Evolutionary conservation across 2,113 vertebrate species (phyloP).

Genomic region (Puma concolor): DNA sequence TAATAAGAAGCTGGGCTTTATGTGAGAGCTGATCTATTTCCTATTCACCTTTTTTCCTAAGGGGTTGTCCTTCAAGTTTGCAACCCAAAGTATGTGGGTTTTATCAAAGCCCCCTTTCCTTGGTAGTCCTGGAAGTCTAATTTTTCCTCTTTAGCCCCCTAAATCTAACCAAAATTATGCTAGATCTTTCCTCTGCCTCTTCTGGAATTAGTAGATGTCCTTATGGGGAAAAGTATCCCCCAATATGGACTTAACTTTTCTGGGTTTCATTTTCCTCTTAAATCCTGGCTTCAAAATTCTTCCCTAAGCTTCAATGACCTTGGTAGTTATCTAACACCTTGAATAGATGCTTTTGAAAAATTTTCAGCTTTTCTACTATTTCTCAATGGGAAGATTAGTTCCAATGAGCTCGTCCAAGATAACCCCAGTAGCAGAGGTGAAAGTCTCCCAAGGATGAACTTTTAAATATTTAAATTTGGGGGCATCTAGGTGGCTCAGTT

Average conservation of each 20-base stretch:
- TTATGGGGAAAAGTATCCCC: background rate
- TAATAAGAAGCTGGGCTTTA: background rate
- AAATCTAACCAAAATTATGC: background rate
- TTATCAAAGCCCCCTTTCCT: background rate
- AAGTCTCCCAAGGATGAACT: background rate
- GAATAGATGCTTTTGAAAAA: background rate
- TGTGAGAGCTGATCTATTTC: background rate
- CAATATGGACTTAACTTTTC: background rate
- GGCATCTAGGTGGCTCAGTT: too few species aligned
- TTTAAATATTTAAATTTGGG: background rate
- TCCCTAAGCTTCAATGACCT: background rate
- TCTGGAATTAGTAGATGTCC: background rate
- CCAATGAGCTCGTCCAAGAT: background rate
- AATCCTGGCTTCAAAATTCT: background rate
- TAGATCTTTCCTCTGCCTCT: background rate
- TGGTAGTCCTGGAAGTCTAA: background rate
- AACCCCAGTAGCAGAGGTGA: background rate
- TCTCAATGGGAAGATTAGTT: background rate
- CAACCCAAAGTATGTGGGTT: background rate
- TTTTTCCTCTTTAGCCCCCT: background rate
- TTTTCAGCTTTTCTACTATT: background rate
- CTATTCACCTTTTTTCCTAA: background rate
- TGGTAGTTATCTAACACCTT: background rate
- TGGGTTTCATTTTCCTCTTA: background rate
- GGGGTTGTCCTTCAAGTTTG: background rate